Base-by-base conservation (phyloP, 2,113 vertebrate species). In the Apeltes quadracus region DNA sequence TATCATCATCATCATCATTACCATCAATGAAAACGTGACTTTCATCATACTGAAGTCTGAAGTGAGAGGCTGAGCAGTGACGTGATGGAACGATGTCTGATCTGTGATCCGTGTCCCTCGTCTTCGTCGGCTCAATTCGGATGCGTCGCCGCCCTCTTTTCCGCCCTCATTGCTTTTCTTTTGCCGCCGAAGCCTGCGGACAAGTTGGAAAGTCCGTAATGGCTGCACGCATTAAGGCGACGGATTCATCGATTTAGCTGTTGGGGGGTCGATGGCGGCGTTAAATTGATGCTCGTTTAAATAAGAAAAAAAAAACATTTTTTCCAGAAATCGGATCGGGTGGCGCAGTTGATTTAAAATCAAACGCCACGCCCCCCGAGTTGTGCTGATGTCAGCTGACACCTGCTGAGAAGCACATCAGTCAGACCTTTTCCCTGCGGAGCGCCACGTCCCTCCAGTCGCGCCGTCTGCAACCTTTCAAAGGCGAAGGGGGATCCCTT, bases 151-250 rank as follows among this genome's bases (percentile, higher is more conserved):
- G 5, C 12, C 36, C 13, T 5, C n/a, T 18, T 34, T 34, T 39
- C 29, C 32, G 7, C 34, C 23, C 1, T 65, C 23, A 0, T 56
- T 51, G 14, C 53, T 41, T n/a, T 61, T 51, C 11, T 54, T 18
- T 58, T 77, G 53, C 27, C 16, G 43, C 53, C 22, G 53, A 72
- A 44, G 70, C 74, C 76, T 74, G 69, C 50, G 39, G 82, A 72
- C 65, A 72, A 44, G 66, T 70, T 71, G 67, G 66, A 64, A 59
- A 79, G 51, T 27, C 69, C 29, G 55, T 81, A 86, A 83, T 85
- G 76, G 76, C 62, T 64, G 57, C 55, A 43, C 77, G 61, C 79
- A 71, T 81, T 75, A 73, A 7, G 23, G 32, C 7, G 53, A 81
- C 82, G 16, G 78, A 85, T 88, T 61, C 1, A 69, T 87, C 29